Conservation (phyloP, 2,797 vertebrate species). For the Oreonectes daqikongensis region DNA sequence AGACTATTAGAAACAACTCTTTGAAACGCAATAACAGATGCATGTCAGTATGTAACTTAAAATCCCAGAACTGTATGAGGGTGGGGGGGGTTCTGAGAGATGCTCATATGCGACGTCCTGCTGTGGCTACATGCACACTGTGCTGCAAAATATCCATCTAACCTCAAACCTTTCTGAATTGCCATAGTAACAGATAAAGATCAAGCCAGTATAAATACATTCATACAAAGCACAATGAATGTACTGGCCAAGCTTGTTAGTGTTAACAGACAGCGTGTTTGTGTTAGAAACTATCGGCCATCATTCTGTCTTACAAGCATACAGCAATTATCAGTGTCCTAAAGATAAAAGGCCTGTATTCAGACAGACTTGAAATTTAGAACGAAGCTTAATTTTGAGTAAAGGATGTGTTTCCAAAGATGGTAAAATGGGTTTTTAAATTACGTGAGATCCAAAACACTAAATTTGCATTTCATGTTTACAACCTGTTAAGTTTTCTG, state of each 20-base stretch:
- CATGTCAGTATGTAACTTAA: not conserved
- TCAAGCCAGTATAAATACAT: constrained; percentile 29
- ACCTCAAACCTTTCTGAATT: constrained; percentile 37
- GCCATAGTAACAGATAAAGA: constrained; percentile 40
- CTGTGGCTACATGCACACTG: constrained; percentile 3
- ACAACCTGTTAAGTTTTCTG: not conserved
- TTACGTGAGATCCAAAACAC: no score
- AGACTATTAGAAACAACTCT: not conserved
- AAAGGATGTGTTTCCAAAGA: no score
- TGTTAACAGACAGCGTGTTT: constrained; percentile 31
- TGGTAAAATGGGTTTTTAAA: no score
- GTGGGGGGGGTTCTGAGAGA: constrained; percentile 1
- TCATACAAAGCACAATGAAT: constrained; percentile 20
- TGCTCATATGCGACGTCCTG: constrained; percentile 11
- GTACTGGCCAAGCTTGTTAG: constrained; percentile 32
- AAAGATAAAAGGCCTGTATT: not conserved
- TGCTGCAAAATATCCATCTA: constrained; percentile 20
- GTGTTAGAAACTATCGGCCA: constrained; percentile 15
- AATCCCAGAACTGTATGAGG: not conserved
- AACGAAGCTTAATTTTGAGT: not conserved
- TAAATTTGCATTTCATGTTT: constrained; percentile 15
- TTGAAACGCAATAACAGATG: not conserved
- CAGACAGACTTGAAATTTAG: not conserved
- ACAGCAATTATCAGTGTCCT: constrained; percentile 18
- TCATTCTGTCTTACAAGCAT: not conserved